phyloP scores from a whole-genome alignment of 2,113 vertebrate species.

The Hyaena hyaena region DNA sequence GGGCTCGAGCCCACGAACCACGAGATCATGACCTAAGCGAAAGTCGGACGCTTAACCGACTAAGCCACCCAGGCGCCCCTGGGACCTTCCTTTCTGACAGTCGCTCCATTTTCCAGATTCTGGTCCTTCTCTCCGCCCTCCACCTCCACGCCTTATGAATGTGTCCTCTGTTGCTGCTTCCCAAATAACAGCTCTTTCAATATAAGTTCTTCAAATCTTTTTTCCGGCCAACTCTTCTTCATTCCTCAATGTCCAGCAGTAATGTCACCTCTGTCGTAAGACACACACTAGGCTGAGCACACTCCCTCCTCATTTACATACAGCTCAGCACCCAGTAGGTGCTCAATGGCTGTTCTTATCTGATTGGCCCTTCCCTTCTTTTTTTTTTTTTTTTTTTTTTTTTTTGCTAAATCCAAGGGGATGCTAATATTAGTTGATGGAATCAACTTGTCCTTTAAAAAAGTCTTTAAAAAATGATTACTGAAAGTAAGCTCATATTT shows the following conservation, averaged over 20 bases:
- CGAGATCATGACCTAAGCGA: no score
- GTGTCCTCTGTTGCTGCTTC: neutral
- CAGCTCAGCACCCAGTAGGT: neutral
- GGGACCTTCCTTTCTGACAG: neutral
- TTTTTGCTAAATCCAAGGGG: neutral
- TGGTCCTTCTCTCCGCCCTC: no score
- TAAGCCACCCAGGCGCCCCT: no score
- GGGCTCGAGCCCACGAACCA: no score
- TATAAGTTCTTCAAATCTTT: neutral
- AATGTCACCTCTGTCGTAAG: neutral
- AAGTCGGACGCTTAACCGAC: no score
- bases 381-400: neutral
- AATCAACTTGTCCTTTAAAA: neutral
- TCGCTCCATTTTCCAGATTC: accelerated
- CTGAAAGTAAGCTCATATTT: neutral
- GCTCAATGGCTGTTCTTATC: accelerated
- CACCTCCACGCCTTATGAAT: accelerated
- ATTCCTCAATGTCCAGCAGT: neutral
- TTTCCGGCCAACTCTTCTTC: neutral
- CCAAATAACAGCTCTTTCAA: neutral
- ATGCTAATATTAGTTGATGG: neutral
- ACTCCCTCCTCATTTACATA: accelerated
- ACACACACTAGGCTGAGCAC: accelerated
- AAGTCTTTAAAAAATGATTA: neutral
- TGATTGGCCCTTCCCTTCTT: no score